Percentiles rank a stretch among this genome's conserved stretches.
phyloP scores from a whole-genome alignment of 1,140 invertebrate species.

The Galendromus occidentalis region DNA sequence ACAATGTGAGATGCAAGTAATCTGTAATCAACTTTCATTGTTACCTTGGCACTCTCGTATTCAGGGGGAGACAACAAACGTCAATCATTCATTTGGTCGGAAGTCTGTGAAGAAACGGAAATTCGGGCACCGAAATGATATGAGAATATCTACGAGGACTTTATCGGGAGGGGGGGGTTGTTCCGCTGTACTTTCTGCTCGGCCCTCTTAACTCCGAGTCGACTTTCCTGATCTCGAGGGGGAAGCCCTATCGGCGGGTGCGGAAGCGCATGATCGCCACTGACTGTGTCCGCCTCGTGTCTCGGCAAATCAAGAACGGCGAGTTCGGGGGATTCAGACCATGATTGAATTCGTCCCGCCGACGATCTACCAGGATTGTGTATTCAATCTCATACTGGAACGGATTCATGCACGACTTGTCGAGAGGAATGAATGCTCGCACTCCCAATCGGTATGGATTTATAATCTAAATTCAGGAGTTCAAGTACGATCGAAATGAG shows the following conservation, averaged over 20 bases:
- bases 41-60: constrained; percentile 25
- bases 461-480: too few relatives aligned
- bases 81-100: too few relatives aligned
- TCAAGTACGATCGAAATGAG: too few relatives aligned
- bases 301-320: constrained; percentile 20
- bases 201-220: constrained; percentile 28
- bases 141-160: constrained; percentile 28
- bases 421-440: too few relatives aligned
- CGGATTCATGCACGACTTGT: too few relatives aligned
- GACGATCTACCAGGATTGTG: constrained; percentile 21
- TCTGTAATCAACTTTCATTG: too few relatives aligned
- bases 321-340: constrained; percentile 27
- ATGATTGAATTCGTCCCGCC: constrained; percentile 22
- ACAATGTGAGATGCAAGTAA: too few relatives aligned
- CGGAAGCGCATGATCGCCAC: not conserved
- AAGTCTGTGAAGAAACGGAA: too few relatives aligned
- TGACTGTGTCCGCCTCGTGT: constrained; percentile 18
- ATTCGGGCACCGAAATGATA: too few relatives aligned
- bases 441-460: too few relatives aligned
- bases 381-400: constrained; percentile 18
- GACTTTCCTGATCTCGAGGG: constrained; percentile 30
- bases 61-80: constrained; percentile 28
- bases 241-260: constrained; percentile 14
- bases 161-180: constrained; percentile 14
- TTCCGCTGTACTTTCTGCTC: constrained; percentile 26